Base-by-base conservation (phyloP, 2,797 vertebrate genomes). In the Sarcophilus harrisii region DNA sequence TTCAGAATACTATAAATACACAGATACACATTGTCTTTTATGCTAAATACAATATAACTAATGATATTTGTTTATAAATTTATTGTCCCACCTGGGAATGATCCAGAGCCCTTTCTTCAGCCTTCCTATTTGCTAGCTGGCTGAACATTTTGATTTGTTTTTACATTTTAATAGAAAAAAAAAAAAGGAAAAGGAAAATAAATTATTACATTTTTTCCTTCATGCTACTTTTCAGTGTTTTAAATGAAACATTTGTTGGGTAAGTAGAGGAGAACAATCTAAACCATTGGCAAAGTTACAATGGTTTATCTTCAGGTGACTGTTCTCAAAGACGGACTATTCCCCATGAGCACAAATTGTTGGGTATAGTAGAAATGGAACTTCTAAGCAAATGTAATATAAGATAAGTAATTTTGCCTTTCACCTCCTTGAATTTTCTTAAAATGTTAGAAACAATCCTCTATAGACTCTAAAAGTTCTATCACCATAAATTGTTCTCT, bases 231-330 rank as follows among this genome's bases (percentile, higher is more conserved):
- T 81, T 45, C 5, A 49, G 94, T 90, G 91, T 1, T 8, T 90
- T 93, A 96, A 95, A n/a, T 59, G 45, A 90, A 95, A 93, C 30
- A 0, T 94, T 93, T 95, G 28, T 90, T 92, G 92, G 5, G 21
- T 14, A 1, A 27, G 38, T 92, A 92, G 8, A 12, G 18, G 5
- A 28, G 57, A 92, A 94, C 2, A 96, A 93, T 94, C 91, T 96
- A 94, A 93, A 92, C 4, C 90, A 27, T n/a, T 32, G 5, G 4
- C 73, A n/a, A 95, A 95, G 94, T 52, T 92, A 1, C 57, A 45
- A 49, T 58, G 66, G 24, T 62, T 90, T 95, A 91, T 93, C 60
- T 58, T 2, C 94, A 97, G 94, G 60, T 93, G 38, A 58, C 0
- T 62, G 90, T 92, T 95, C 94, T 92, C 73, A 54, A 52, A 90